These are phyloP conservation scores for Troides oblongomaculatus DNA, from an alignment of 2,888 invertebrate species.

Conservation along the genomic window DNA sequence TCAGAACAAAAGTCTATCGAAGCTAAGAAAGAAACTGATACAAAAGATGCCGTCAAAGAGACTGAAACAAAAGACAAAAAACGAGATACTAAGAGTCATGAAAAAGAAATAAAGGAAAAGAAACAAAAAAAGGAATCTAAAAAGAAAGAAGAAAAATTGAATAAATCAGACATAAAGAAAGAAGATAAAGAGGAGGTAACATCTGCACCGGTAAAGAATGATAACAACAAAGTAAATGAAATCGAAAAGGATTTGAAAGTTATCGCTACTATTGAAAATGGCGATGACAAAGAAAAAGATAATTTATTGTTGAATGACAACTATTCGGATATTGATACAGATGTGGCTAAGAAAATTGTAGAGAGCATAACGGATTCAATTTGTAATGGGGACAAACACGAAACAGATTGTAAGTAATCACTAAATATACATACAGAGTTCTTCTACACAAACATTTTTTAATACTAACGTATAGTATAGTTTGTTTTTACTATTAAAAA, in stretches of 20 bases:
- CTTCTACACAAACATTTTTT: too few species aligned
- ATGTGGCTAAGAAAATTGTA: slow-evolving; percentile 94
- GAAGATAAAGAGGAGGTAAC: slow-evolving; percentile 34
- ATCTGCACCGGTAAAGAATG: slow-evolving; percentile 33
- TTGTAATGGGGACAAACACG: slow-evolving; percentile 86
- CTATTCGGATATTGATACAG: slow-evolving; percentile 83
- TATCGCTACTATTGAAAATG: slow-evolving; percentile 30
- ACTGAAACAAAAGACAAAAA: slow-evolving; percentile 48
- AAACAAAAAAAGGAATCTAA: slow-evolving; percentile 63
- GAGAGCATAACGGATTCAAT: slow-evolving; percentile 91
- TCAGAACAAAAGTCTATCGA: slow-evolving; percentile 66
- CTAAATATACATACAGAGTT: not conserved
- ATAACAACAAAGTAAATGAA: slow-evolving; percentile 44
- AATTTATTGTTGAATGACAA: slow-evolving; percentile 68
- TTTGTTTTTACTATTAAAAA: too few species aligned
- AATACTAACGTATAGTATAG: too few species aligned
- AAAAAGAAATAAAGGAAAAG: slow-evolving; percentile 53
- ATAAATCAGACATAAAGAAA: slow-evolving; percentile 47
- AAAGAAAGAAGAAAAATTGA: slow-evolving; percentile 53
- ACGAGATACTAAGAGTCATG: slow-evolving; percentile 49
- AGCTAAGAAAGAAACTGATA: slow-evolving; percentile 60
- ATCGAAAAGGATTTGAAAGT: slow-evolving; percentile 33
- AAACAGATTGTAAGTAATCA: slow-evolving; percentile 78
- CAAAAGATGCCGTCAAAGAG: slow-evolving; percentile 53
- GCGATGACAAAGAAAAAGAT: slow-evolving; percentile 52